phyloP scores from a whole-genome alignment of 2,797 vertebrate genomes.

The Sardinella longiceps region DNA sequence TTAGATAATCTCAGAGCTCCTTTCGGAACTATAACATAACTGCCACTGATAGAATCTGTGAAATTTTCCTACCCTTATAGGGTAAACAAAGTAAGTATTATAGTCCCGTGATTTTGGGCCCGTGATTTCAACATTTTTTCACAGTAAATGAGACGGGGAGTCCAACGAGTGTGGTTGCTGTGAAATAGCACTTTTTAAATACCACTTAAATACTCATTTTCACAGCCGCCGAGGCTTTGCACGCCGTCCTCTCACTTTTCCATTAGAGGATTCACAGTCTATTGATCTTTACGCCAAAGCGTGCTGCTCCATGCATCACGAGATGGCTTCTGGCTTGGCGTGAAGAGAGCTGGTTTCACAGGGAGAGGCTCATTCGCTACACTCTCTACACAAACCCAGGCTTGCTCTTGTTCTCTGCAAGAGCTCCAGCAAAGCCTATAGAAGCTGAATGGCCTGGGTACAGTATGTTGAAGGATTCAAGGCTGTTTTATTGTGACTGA shows the following conservation, averaged over 20 bases:
- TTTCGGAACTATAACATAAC: constrained; percentile 19
- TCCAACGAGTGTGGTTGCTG: neutral
- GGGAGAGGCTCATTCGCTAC: neutral
- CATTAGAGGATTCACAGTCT: neutral
- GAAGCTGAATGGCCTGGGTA: neutral
- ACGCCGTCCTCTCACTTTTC: neutral
- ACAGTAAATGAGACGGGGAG: neutral
- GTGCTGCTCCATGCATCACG: neutral
- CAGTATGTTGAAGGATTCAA: too few species aligned
- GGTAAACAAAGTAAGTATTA: constrained; percentile 14
- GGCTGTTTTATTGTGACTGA: too few species aligned
- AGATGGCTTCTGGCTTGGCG: neutral
- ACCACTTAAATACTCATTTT: constrained; percentile 10
- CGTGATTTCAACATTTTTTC: neutral
- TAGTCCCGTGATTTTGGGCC: neutral
- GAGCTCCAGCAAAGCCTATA: neutral
- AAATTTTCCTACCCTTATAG: constrained; percentile 40
- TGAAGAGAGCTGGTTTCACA: neutral
- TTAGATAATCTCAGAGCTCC: neutral
- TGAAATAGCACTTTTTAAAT: constrained; percentile 3
- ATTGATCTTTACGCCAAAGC: neutral
- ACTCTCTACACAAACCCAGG: neutral
- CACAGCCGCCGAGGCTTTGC: neutral
- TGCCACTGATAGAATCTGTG: constrained; percentile 34
- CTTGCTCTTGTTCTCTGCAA: neutral